Conservation (phyloP, 2,888 invertebrate species). For the Andricus curvator region DNA sequence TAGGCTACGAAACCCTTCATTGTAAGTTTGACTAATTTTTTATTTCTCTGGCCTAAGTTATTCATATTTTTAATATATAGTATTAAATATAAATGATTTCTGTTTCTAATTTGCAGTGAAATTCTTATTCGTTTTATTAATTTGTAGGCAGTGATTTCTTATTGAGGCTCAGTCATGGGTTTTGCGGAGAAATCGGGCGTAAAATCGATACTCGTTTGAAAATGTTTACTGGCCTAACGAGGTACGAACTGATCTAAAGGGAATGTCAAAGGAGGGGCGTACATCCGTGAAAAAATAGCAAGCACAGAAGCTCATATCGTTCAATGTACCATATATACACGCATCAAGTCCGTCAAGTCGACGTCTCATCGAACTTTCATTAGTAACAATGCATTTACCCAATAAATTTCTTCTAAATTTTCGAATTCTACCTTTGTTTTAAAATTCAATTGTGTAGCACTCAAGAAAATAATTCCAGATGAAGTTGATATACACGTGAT, state of each 20-base stretch:
- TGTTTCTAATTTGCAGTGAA: background rate
- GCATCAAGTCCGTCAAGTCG: conserved; percentile 4
- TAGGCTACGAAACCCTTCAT: too few species aligned
- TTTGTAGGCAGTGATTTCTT: conserved; percentile 39
- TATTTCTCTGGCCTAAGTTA: background rate
- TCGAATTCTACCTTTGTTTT: background rate
- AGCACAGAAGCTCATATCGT: conserved; percentile 22
- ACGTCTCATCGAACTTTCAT: conserved; percentile 28
- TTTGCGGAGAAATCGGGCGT: conserved; percentile 49
- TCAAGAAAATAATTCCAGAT: background rate
- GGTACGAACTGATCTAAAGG: conserved; percentile 14
- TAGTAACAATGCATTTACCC: conserved; percentile 21
- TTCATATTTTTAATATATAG: background rate
- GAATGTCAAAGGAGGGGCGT: conserved; percentile 26
- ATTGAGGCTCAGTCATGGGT: conserved; percentile 43
- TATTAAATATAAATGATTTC: too few species aligned
- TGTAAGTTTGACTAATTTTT: too few species aligned
- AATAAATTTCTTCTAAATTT: background rate
- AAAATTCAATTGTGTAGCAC: background rate
- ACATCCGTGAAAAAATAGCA: conserved; percentile 22
- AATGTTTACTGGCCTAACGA: conserved; percentile 36
- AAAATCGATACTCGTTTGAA: conserved; percentile 48
- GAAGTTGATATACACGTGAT: background rate
- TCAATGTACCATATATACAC: conserved; percentile 31
- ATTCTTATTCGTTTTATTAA: background rate